phyloP scores from a whole-genome alignment of 1,140 invertebrate genomes.

The Musca vetustissima region DNA sequence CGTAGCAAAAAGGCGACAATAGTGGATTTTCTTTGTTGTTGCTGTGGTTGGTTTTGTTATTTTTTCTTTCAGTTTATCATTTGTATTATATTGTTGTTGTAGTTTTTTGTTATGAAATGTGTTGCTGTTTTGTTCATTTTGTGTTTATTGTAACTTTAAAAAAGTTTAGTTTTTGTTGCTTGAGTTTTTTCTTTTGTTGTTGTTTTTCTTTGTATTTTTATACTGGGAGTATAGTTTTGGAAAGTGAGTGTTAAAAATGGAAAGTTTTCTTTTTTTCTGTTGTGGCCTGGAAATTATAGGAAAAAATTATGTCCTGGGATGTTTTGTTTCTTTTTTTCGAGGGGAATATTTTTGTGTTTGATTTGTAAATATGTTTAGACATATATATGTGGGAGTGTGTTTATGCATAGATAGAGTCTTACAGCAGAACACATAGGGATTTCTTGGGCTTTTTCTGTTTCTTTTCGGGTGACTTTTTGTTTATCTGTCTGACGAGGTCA shows the following conservation, averaged over 20 bases:
- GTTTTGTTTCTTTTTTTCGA: conserved; percentile 25
- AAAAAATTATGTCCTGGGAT: no score
- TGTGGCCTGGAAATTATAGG: no score
- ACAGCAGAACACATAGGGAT: conserved; percentile 81
- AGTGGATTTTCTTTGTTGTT: conserved; percentile 13
- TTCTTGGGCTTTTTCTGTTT: conserved; percentile 85
- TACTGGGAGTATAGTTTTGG: no score
- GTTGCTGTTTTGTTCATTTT: conserved; percentile 1
- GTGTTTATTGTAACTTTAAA: conserved; percentile 5
- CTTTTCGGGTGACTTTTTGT: conserved; percentile 96
- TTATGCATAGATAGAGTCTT: conserved; percentile 59
- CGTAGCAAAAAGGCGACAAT: conserved; percentile 23
- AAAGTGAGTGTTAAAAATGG: no score
- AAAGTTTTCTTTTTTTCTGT: no score
- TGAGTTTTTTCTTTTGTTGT: conserved; percentile 7
- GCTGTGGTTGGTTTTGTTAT: no score
- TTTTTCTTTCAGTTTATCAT: no score
- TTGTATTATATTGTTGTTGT: background rate
- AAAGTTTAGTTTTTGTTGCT: background rate
- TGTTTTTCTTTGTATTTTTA: background rate
- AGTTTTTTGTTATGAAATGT: conserved; percentile 2
- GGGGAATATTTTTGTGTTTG: conserved; percentile 16
- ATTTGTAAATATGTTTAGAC: conserved; percentile 11
- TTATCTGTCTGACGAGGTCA: conserved; percentile 99
- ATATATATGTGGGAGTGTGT: conserved; percentile 7